phyloP scores from a whole-genome alignment of 2,888 invertebrate genomes.

The Drosophila greeni region DNA sequence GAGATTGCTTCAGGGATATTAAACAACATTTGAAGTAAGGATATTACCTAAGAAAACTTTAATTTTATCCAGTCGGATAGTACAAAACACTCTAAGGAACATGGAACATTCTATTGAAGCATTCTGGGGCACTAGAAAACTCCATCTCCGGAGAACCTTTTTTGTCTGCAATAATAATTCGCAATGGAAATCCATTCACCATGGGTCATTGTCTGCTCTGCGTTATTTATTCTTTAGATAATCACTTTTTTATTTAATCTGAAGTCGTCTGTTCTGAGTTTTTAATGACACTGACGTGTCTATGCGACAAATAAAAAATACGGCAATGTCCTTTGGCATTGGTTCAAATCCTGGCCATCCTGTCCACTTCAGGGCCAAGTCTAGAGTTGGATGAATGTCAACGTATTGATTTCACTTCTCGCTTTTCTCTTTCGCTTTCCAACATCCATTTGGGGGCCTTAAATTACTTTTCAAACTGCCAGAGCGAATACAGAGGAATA shows the following conservation, averaged over 20 bases:
- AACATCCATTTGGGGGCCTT: constrained; percentile 48
- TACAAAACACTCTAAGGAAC: too few relatives aligned
- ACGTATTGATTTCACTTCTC: constrained; percentile 57
- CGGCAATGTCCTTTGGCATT: constrained; percentile 58
- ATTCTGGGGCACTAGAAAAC: too few relatives aligned
- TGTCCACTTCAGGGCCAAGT: constrained; percentile 64
- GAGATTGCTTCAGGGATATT: not conserved
- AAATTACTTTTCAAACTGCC: constrained; percentile 67
- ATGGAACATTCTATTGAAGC: too few relatives aligned
- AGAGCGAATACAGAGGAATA: constrained; percentile 16
- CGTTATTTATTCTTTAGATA: constrained; percentile 63
- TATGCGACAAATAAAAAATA: constrained; percentile 56
- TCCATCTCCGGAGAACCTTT: not conserved
- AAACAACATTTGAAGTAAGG: not conserved
- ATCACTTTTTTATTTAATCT: constrained; percentile 71
- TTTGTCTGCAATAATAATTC: constrained; percentile 13
- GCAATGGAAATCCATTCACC: constrained; percentile 35
- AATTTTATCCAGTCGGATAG: too few relatives aligned
- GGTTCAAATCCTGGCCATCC: constrained; percentile 48
- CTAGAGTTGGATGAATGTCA: constrained; percentile 64
- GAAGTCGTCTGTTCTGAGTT: constrained; percentile 47
- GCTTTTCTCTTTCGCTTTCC: constrained; percentile 30
- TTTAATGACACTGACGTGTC: constrained; percentile 69
- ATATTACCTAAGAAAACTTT: too few relatives aligned
- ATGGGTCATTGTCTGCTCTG: constrained; percentile 51